Conservation (phyloP, 2,888 invertebrate species). For the Scrobipalpa atriplicella region DNA sequence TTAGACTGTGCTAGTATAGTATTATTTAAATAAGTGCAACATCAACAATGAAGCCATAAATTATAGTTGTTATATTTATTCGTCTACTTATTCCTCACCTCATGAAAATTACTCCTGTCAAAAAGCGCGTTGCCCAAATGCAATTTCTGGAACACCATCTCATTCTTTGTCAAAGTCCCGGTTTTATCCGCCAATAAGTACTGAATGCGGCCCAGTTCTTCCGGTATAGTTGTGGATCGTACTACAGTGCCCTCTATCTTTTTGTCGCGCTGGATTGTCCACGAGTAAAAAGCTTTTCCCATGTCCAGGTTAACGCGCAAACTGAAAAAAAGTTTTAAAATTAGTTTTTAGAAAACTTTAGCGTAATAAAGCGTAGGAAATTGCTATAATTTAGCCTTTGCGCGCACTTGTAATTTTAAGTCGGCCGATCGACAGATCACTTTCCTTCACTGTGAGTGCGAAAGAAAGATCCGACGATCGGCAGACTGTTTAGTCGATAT, state of each 20-base stretch:
- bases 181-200: slow-evolving; percentile 99
- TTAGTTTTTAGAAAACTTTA: too few species aligned
- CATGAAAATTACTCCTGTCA: slow-evolving; percentile 92
- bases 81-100: slow-evolving; percentile 83
- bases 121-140: slow-evolving; percentile 97
- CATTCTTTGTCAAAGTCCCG: slow-evolving; percentile 98
- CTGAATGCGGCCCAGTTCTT: slow-evolving; percentile 97
- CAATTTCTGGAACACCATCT: slow-evolving; percentile 98
- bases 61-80: too few species aligned
- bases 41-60: too few species aligned
- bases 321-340: too few species aligned
- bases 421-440: too few species aligned
- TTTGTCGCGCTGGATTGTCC: slow-evolving; percentile 97
- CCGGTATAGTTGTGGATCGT: slow-evolving; percentile 98
- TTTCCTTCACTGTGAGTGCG: neutral
- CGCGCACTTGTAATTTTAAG: neutral
- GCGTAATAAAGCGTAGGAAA: too few species aligned
- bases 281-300: slow-evolving; percentile 99
- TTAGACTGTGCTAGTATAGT: too few species aligned
- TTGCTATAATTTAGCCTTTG: neutral
- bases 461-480: neutral
- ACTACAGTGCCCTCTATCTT: slow-evolving; percentile 97
- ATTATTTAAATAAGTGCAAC: too few species aligned
- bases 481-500: neutral
- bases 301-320: slow-evolving; percentile 99